Conservation (phyloP, 2,888 invertebrate species). For the Schrankia costaestrigalis region DNA sequence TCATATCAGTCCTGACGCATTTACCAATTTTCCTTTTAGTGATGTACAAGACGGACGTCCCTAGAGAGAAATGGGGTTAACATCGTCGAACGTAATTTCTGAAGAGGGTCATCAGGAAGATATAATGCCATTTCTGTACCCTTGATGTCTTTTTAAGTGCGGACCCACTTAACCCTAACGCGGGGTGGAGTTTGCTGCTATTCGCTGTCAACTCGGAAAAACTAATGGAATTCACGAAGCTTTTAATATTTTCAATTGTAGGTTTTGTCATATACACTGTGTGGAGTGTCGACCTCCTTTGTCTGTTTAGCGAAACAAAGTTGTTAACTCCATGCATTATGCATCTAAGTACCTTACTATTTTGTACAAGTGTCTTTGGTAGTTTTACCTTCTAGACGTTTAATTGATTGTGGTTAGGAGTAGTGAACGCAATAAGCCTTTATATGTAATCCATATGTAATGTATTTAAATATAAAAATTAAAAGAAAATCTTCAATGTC, state of each 20-base stretch:
- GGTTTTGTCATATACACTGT: background rate
- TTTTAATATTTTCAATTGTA: slow-evolving; percentile 28
- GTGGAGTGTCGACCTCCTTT: too few relatives aligned
- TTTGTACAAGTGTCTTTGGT: too few relatives aligned
- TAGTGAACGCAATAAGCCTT: too few relatives aligned
- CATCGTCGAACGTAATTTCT: slow-evolving; percentile 68
- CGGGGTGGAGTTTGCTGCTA: slow-evolving; percentile 47
- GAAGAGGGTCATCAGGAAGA: slow-evolving; percentile 75
- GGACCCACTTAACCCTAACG: slow-evolving; percentile 73
- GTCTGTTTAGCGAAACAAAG: too few relatives aligned
- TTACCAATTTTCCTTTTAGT: slow-evolving; percentile 31
- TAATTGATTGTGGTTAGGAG: too few relatives aligned
- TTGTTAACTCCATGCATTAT: too few relatives aligned
- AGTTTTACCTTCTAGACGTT: too few relatives aligned
- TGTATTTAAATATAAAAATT: too few relatives aligned
- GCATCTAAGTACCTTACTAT: too few relatives aligned
- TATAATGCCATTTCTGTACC: slow-evolving; percentile 76
- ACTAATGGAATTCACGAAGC: slow-evolving; percentile 43
- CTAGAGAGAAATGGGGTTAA: slow-evolving; percentile 55
- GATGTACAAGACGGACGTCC: slow-evolving; percentile 41
- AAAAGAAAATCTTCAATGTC: too few relatives aligned
- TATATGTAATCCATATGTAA: too few relatives aligned
- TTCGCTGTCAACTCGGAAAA: slow-evolving; percentile 51
- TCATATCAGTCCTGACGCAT: slow-evolving; percentile 33
- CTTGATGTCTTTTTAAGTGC: slow-evolving; percentile 80